phyloP scores from a whole-genome alignment of 2,888 invertebrate genomes.

The Caenorhabditis panamensis region DNA sequence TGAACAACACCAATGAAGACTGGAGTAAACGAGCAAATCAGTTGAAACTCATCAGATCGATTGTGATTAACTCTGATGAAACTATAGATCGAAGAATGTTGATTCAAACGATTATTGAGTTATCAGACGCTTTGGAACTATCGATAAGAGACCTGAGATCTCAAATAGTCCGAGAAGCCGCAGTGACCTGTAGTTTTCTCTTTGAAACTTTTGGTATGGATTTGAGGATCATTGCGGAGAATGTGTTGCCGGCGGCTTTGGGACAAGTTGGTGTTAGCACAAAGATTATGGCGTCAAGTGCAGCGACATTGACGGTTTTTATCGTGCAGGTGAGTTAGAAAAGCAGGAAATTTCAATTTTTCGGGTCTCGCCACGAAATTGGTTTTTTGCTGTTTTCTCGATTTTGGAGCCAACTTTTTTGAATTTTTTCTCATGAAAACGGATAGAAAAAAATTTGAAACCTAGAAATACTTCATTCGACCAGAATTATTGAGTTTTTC shows the following conservation, averaged over 20 bases:
- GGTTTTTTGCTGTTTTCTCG: no score
- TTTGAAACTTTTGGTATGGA: slow-evolving; percentile 52
- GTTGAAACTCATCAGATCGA: slow-evolving; percentile 49
- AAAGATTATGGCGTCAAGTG: slow-evolving; percentile 55
- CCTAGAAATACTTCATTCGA: no score
- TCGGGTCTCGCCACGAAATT: no score
- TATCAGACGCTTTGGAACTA: slow-evolving; percentile 48
- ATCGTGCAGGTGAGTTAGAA: slow-evolving; percentile 25
- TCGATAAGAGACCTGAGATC: slow-evolving; percentile 51
- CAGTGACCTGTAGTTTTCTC: slow-evolving; percentile 52
- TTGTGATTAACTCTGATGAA: slow-evolving; percentile 36
- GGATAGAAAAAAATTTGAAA: no score
- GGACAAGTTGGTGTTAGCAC: slow-evolving; percentile 36
- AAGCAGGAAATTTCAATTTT: no score
- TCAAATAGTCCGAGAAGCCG: slow-evolving; percentile 54
- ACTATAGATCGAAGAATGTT: slow-evolving; percentile 35
- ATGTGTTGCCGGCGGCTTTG: slow-evolving; percentile 38
- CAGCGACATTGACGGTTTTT: slow-evolving; percentile 45
- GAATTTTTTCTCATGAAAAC: no score
- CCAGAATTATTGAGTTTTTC: no score
- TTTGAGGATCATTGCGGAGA: slow-evolving; percentile 36
- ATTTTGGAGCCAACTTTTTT: no score
- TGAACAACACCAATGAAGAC: slow-evolving; percentile 49
- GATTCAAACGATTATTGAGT: slow-evolving; percentile 16
- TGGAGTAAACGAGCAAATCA: slow-evolving; percentile 58